Evolutionary conservation across 2,113 vertebrate species (phyloP), one percentile per base, ranked within the genome.

Genomic region (Oreochromis aureus): DNA sequence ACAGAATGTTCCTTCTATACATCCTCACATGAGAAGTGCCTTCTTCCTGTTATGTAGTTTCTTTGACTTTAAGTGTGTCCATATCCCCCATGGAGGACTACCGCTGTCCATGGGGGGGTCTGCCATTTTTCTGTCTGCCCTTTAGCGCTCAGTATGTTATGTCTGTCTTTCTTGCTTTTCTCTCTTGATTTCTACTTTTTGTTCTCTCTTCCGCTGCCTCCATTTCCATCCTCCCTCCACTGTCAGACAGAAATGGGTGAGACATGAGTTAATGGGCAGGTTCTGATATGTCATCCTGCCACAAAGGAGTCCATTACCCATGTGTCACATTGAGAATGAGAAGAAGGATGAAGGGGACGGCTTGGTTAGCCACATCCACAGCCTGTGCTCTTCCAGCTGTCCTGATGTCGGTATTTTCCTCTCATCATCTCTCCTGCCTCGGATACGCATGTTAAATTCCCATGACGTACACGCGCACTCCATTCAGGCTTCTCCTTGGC

Each of bases 391-490:
- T 59, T 53, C 22, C 78, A 59, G 80, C 83, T 84, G 86, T 82
- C 71, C 73, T 84, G 73, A 89, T 86, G 82, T 87, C 89, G 80
- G 55, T 87, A 81, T 93, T 92, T 91, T 82, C 36, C 32, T 76
- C 84, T 89, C 91, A 89, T 93, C 89, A 56, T 69, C 78, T 56
- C 85, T 54, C 79, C n/a, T 66, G 44, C 48, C 44, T 82, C 39
- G 5, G 78, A 92, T 82, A 80, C 81, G 73, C 85, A 87, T 80
- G 54, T 88, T 81, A 73, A 80, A 85, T 69, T 85, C 86, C 55
- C 81, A 85, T 13, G 97, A 95, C 96, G 96, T 97, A 95, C 66
- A 86, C 81, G 27, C 63, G 96, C 97, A 96, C 88, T 34, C 55
- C 66, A 61, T 91, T 91, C 78, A 84, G 80, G 51, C 27, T 16